A percentile compares a stretch with the other conserved stretches of the same genome.
Conservation (phyloP, 2,113 vertebrate genomes). For the Malurus cyaneus region DNA sequence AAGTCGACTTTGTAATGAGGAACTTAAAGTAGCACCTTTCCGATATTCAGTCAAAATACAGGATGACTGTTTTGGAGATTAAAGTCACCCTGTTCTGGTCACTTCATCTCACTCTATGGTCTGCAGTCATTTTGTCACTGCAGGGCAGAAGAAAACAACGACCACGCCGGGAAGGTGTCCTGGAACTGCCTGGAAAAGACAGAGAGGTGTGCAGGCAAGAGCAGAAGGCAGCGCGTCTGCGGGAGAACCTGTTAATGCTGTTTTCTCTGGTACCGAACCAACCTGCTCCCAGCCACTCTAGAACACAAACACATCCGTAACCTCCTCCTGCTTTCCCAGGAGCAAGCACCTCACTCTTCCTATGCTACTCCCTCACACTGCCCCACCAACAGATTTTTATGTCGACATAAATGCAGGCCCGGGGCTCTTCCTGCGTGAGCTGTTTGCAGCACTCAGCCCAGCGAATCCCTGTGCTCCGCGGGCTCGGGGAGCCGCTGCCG, state of each 20-base stretch:
- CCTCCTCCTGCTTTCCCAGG: not conserved
- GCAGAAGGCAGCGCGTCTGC: not conserved
- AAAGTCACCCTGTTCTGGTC: not conserved
- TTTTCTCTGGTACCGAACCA: not conserved
- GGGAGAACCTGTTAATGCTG: not conserved
- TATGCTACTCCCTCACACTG: not conserved
- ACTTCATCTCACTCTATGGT: not conserved
- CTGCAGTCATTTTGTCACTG: not conserved
- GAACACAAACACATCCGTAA: not conserved
- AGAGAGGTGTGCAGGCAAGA: not conserved
- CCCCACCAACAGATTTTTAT: not conserved
- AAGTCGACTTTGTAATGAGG: not conserved
- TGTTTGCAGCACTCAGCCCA: rapidly evolving
- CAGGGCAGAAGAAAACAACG: not conserved
- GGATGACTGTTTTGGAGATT: not conserved
- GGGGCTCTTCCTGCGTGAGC: not conserved
- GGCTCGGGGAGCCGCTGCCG: not conserved
- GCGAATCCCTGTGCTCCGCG: rapidly evolving
- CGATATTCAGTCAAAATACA: not conserved
- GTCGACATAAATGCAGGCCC: not conserved
- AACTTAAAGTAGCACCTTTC: not conserved
- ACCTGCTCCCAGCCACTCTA: not conserved
- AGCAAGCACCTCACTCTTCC: not conserved
- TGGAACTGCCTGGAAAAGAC: not conserved
- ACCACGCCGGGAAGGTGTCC: not conserved